phyloP scores from a whole-genome alignment of 2,888 invertebrate genomes.

The Corythucha ciliata region DNA sequence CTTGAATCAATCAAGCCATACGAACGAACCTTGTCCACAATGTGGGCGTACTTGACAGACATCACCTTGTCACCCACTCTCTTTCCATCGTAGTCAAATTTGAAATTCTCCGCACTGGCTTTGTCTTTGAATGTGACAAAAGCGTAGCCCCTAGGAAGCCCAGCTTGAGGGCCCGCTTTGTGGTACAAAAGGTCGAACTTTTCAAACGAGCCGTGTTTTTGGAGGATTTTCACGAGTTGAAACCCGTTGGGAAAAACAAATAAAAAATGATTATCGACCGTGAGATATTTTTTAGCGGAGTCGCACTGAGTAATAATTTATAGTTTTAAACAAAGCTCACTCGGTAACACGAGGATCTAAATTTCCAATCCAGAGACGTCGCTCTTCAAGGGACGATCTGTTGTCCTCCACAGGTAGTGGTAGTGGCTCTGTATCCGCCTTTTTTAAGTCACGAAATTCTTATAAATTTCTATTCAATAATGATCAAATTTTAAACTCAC shows the following conservation, averaged over 20 bases:
- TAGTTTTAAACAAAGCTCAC: conserved; percentile 54
- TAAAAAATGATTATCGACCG: background rate
- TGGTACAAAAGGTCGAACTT: conserved; percentile 95
- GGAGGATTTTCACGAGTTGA: conserved; percentile 91
- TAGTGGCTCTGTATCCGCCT: conserved; percentile 12
- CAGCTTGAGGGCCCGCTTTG: conserved; percentile 77
- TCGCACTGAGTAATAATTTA: background rate
- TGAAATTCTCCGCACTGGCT: conserved; percentile 61
- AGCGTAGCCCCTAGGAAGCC: conserved; percentile 86
- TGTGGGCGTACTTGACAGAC: conserved; percentile 72
- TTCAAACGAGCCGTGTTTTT: conserved; percentile 85
- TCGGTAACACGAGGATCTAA: conserved; percentile 83
- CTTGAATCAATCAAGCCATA: background rate
- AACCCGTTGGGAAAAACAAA: conserved; percentile 49
- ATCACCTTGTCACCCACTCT: conserved; percentile 64
- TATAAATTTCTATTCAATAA: background rate
- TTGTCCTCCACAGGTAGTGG: conserved; percentile 2
- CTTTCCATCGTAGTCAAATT: conserved; percentile 63
- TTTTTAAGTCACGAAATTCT: background rate
- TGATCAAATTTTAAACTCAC: background rate
- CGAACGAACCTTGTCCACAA: conserved; percentile 50
- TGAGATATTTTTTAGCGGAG: background rate
- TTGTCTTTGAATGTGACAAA: conserved; percentile 73
- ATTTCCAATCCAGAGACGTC: conserved; percentile 85
- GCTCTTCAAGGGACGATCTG: conserved; percentile 47